Evolutionary conservation across 2,113 vertebrate genomes (phyloP).

Genomic region (Ictalurus punctatus): DNA sequence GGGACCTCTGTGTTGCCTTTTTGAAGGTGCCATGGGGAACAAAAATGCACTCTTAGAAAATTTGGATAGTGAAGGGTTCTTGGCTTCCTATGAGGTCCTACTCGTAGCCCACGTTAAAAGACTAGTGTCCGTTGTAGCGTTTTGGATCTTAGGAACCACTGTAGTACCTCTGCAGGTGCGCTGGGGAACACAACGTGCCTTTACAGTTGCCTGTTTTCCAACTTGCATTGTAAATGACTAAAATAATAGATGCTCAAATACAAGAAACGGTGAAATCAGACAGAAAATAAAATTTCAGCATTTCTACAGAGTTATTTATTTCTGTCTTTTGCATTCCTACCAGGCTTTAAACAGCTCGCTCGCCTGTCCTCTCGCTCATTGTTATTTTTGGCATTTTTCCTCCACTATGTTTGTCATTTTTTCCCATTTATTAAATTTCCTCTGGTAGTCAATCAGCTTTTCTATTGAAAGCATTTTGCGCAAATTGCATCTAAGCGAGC

Average conservation of each 20-base stretch:
- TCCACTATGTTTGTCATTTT: slow-evolving; percentile 62
- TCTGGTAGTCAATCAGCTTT: slow-evolving; percentile 61
- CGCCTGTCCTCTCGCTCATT: background rate
- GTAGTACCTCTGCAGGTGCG: background rate
- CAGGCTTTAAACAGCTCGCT: background rate
- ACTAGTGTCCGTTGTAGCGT: background rate
- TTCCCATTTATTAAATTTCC: slow-evolving; percentile 63
- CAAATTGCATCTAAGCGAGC: slow-evolving; percentile 73
- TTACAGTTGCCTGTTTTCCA: background rate
- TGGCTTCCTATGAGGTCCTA: background rate
- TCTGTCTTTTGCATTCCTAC: background rate
- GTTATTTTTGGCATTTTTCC: background rate
- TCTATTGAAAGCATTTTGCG: slow-evolving; percentile 66
- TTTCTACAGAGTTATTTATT: no score
- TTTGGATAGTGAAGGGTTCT: background rate
- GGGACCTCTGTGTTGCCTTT: background rate
- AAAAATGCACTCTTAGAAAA: background rate
- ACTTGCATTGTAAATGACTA: background rate
- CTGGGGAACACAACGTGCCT: no score
- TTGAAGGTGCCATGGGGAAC: background rate
- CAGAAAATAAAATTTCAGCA: background rate
- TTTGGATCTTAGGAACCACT: background rate
- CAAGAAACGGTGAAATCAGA: background rate
- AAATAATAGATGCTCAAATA: background rate
- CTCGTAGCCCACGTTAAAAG: background rate